Percentiles rank a stretch among this genome's conserved stretches.
phyloP scores from a whole-genome alignment of 2,113 vertebrate species.

The Irena cyanogastra region DNA sequence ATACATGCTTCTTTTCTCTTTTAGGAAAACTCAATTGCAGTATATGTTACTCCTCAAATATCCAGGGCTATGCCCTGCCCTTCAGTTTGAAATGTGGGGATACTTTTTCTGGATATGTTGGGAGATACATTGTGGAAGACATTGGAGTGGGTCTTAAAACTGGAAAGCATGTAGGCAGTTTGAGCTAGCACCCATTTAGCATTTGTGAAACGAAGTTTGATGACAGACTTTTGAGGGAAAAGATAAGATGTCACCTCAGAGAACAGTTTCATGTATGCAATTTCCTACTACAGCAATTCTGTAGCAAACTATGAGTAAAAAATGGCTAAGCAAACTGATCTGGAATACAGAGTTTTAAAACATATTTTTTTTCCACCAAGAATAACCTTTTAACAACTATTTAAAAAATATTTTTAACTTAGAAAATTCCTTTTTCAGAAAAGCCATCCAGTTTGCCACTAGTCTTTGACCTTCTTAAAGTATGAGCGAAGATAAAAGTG shows the following conservation, averaged over 20 bases:
- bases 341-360: not conserved
- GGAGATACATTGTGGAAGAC: not conserved
- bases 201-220: not conserved
- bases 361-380: not conserved
- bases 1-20: not conserved
- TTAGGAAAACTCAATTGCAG: not conserved
- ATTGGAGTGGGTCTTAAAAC: not conserved
- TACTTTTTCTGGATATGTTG: not conserved
- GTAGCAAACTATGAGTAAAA: not conserved
- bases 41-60: not conserved
- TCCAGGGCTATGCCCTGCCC: not conserved
- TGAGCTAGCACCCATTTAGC: not conserved
- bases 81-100: not conserved
- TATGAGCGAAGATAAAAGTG: not conserved
- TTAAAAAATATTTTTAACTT: not conserved
- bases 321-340: not conserved
- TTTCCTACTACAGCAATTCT: not conserved
- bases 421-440: not conserved
- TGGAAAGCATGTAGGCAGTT: not conserved
- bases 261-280: not conserved
- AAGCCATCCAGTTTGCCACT: not conserved
- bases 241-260: not conserved
- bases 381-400: not conserved
- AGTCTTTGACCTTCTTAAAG: not conserved
- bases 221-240: not conserved